Evolutionary conservation across 2,888 invertebrate species (phyloP).

Genomic region (Crocallis elinguaria): DNA sequence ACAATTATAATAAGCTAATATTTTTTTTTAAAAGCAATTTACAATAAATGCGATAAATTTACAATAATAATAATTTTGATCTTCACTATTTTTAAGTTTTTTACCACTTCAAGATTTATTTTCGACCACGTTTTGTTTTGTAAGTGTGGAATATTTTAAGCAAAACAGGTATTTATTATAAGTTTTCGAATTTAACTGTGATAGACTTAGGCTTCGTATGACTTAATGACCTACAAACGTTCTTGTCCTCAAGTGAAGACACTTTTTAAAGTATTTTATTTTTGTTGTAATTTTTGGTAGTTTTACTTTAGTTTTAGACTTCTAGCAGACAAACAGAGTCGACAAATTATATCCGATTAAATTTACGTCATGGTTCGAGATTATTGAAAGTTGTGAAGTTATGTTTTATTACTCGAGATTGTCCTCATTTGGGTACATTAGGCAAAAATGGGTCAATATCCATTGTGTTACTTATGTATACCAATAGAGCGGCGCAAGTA

Average conservation of each 20-base stretch:
- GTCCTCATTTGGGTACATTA: background rate
- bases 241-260: background rate
- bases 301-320: no score
- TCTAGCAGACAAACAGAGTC: no score
- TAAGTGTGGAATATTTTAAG: conserved; percentile 5
- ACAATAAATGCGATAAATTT: no score
- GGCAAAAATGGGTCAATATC: background rate
- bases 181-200: conserved; percentile 67
- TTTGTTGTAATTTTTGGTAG: background rate
- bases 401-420: background rate
- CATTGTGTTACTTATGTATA: conserved; percentile 3
- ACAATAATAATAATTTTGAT: no score
- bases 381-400: background rate
- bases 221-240: background rate
- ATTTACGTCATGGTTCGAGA: no score
- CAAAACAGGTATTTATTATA: conserved; percentile 41
- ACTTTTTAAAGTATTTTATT: background rate
- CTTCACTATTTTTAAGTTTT: no score
- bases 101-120: no score
- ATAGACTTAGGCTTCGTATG: conserved; percentile 51
- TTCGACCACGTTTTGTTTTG: conserved; percentile 4
- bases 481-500: no score
- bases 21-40: no score
- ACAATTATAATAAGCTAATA: no score
- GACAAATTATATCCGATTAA: no score